A percentile compares a stretch with the other conserved stretches of the same genome.
These are phyloP conservation scores for Ischnura elegans DNA, from an alignment of 2,888 invertebrate genomes.

Conservation along the genomic window DNA sequence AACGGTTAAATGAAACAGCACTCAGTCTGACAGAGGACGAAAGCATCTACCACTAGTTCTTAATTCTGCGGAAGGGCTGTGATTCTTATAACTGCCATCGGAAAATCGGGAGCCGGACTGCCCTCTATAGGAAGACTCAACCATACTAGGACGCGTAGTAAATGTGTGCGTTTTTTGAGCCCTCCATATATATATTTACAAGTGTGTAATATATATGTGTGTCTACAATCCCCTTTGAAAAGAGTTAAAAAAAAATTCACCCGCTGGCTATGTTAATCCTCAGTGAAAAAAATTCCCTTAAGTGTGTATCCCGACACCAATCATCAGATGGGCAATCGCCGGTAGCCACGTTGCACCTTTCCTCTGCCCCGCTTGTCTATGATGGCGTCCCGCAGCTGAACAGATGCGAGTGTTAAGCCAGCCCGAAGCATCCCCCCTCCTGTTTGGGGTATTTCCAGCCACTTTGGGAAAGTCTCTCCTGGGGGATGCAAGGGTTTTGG, in stretches of 20 bases:
- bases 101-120: conserved; percentile 68
- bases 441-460: neutral
- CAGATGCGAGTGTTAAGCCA: neutral
- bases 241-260: neutral
- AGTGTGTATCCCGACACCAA: neutral
- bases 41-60: conserved; percentile 66
- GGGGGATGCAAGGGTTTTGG: neutral
- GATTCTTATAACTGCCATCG: conserved; percentile 73
- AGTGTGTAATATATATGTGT: neutral
- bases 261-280: conserved; percentile 62
- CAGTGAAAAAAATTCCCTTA: conserved; percentile 28
- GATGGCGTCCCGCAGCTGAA: conserved; percentile 64
- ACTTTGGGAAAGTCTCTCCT: neutral
- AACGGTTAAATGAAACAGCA: conserved; percentile 70
- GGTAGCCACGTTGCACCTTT: conserved; percentile 51
- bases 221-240: neutral
- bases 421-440: neutral
- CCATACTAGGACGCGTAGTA: conserved; percentile 52
- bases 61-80: conserved; percentile 72
- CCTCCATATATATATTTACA: conserved; percentile 46
- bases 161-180: conserved; percentile 41
- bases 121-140: conserved; percentile 57
- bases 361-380: conserved; percentile 62
- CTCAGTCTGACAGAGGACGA: conserved; percentile 70
- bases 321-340: conserved; percentile 33